Evolutionary conservation across 1,140 invertebrate species (phyloP), one percentile per base, ranked within the genome.

Genomic region (Colletes latitarsis): DNA sequence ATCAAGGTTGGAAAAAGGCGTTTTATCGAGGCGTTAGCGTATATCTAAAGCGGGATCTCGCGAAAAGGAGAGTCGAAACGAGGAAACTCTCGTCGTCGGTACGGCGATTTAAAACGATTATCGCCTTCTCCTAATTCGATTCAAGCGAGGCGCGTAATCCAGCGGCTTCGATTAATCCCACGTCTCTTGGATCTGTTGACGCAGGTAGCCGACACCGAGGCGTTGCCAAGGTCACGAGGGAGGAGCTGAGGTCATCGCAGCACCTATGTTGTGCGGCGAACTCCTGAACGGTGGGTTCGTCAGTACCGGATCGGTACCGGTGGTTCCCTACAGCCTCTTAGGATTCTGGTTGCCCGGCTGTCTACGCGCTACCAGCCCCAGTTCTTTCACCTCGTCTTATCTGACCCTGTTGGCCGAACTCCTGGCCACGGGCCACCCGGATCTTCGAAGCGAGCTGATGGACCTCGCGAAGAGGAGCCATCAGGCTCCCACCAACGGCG

Each of bases 261-360:
- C 86, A 92, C 91, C 91, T 93, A 93, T 93, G 93, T 93, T 93
- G 93, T 93, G 93, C 93, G 93, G 93, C 63, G 93, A 93, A 92
- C 90, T 93, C 82, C 89, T 93, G 88, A 93, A 92, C 92, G 93
- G 93, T 87, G 92, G 92, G 85, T 91, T 93, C 82, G 93, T 92
- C 91, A 93, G 92, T 91, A 92, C 92, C 89, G 93, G 93, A 88
- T 91, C 92, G 82, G 91, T 92, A 84, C 89, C 92, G 85, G 92
- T 92, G 87, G 91, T 92, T 89, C 92, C 93, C 80, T 91, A 90
- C 88, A 88, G 92, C 88, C 89, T 93, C 74, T 84, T 92, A 89
- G 92, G 92, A 83, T 89, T 92, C 85, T 92, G 92, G 92, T 87
- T 93, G 75, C 93, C 93, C 69, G 92, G 93, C 77, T 92, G 91